Evolutionary conservation across 2,113 vertebrate species (phyloP), one percentile per base, ranked within the genome.

Genomic region (Thamnophis sirtalis): DNA sequence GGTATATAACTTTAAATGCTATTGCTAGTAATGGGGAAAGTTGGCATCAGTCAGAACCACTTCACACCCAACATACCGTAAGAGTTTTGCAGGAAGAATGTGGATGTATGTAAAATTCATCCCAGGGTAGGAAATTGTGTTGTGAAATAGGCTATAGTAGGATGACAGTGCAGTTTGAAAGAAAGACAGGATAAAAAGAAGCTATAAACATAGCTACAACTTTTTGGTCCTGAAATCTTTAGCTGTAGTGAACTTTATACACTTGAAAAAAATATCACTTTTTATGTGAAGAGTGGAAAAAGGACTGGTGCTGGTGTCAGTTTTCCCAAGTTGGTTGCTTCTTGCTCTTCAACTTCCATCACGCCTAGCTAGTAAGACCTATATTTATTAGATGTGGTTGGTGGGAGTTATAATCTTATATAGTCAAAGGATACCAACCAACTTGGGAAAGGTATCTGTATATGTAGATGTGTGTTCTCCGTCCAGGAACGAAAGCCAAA

Each of bases 1-100:
- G 56, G 22, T 58, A 58, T 58, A 24, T 15, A n/a, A 68, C 26
- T 68, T 68, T n/a, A 68, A 68, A 11, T 13, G 60, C 28, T 68
- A 68, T n/a, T 68, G 10, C 28, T 92, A 68, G 92, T 90, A 96
- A 93, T 90, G 90, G 86, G 24, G 51, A 17, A 10, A 85, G 95
- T 63, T 80, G 33, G 68, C 92, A 90, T 89, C 53, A 48, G 55
- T 91, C 93, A 93, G 94, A 93, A 58, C 15, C 33, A 21, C 19
- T 58, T 51, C 55, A 33, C 63, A 22, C 38, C 5, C n/a, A 80
- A 80, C n/a, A 80, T 80, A 8, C 33, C 43, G 58, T 50, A n/a
- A 7, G 6, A 8, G 26, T 56, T 73, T 0, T 60, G 43, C 3
- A 86, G 55, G 84, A 58, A 21, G 43, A 86, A 91, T 60, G 43